phyloP scores from a whole-genome alignment of 2,888 invertebrate genomes.

The Epirrita christyi region DNA sequence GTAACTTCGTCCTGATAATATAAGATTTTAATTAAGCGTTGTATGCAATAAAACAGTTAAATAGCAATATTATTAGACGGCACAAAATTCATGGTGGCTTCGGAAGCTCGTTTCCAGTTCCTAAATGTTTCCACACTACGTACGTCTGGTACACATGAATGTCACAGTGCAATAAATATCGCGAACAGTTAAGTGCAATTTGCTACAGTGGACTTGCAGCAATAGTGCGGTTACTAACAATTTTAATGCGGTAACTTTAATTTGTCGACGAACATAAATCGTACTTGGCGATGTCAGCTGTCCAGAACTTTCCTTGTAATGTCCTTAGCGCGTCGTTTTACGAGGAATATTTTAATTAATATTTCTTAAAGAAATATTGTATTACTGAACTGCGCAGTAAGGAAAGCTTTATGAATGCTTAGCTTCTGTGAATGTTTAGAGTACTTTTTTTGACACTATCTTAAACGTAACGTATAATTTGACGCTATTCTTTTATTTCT shows the following conservation, averaged over 20 bases:
- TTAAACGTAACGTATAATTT: neutral
- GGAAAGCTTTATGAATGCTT: constrained; percentile 13
- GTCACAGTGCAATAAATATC: neutral
- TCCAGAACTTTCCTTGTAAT: constrained; percentile 81
- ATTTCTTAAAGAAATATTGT: constrained; percentile 65
- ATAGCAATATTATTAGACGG: neutral
- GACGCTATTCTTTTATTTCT: too few species aligned
- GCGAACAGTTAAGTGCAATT: constrained; percentile 11
- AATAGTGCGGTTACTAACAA: constrained; percentile 77
- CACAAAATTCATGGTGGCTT: neutral
- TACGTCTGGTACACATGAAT: neutral
- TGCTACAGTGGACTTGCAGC: constrained; percentile 74
- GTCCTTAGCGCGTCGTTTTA: constrained; percentile 77
- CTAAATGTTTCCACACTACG: neutral
- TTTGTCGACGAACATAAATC: constrained; percentile 77
- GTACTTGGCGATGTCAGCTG: constrained; percentile 81
- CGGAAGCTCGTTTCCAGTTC: constrained; percentile 6
- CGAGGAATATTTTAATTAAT: constrained; percentile 80
- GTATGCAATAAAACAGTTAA: neutral
- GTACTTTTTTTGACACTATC: neutral
- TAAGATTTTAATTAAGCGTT: neutral
- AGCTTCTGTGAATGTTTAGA: constrained; percentile 6
- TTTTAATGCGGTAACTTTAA: constrained; percentile 78
- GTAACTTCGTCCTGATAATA: neutral
- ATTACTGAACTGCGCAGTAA: constrained; percentile 31